Percentiles rank a stretch among this genome's conserved stretches.
Evolutionary conservation across 30 jellyfish, hydroid and myxozoan species (phyloP).

Genomic region (Clytia hemisphaerica): DNA sequence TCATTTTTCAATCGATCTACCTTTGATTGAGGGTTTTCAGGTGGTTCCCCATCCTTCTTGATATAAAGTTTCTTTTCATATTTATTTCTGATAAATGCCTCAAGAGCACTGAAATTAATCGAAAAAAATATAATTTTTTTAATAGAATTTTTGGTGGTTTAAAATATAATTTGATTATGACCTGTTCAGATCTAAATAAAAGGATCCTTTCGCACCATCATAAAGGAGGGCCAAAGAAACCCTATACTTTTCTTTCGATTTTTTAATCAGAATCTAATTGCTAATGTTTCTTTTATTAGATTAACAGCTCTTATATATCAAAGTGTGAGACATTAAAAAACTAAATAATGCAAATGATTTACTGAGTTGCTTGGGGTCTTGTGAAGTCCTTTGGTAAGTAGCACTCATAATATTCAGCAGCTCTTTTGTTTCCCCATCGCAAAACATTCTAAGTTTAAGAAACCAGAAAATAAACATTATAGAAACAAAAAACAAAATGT

Average conservation of each 20-base stretch:
- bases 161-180: neutral
- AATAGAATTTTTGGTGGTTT: neutral
- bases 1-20: neutral
- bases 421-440: conserved; percentile 85
- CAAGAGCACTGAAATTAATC: conserved; percentile 57
- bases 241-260: no score
- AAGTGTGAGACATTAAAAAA: neutral
- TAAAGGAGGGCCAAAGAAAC: neutral
- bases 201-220: neutral
- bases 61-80: conserved; percentile 74
- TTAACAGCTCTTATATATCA: neutral
- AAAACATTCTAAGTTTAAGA: conserved; percentile 45
- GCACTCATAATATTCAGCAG: conserved; percentile 68
- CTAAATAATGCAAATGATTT: no score
- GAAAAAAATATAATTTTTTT: neutral
- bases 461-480: no score
- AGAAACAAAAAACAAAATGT: no score
- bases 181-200: neutral
- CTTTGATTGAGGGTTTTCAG: conserved; percentile 25
- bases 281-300: no score
- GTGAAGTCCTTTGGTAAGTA: conserved; percentile 67
- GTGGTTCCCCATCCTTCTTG: conserved; percentile 75
- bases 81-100: conserved; percentile 66
- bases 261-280: no score
- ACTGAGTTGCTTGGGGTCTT: conserved; percentile 89